Base-by-base conservation (phyloP, 1,140 invertebrate genomes). In the Saccostrea echinata region DNA sequence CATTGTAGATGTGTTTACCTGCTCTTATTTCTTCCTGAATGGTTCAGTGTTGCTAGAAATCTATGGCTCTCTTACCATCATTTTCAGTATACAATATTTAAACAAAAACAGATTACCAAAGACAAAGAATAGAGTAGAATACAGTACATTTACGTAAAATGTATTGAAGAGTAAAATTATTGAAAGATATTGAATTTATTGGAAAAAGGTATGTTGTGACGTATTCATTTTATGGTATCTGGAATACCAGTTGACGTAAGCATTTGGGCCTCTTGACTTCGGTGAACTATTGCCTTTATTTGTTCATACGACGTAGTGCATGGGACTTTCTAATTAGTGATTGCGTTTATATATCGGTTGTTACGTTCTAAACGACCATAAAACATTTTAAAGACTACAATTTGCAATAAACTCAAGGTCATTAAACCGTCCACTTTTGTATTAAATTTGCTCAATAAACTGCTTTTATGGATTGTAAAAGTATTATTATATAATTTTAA, bases 131-230 rank as follows among this genome's bases (percentile, higher is more conserved):
- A 43, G 1, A 43, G 43, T 43, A 43, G 43, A 2, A 43, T 9
- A 43, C 4, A 3, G 43, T 43, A 43, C 0, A 43, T 43, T 43
- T 43, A 43, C 2, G 9, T 9, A 43, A 43, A 43, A 43, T 43
- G 43, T 43, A 16, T 61, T 21, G n/a, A 21, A 21, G 55, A 76
- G 68, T 76, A 76, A 30, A 33, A 76, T 76, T 76, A 30, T 33
- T 76, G 16, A 76, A 61, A 18, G n/a, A 30, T 76, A 76, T 76
- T 30, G 68, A 76, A 76, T 30, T 76, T 76, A 76, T 76, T 33
- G 68, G 68, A 13, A 76, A 30, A 18, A 9, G 33, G 27, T 76
- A 33, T 76, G 33, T 33, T 12, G 68, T 76, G 27, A 33, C 24
- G 68, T 30, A 33, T 76, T 30, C 13, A 30, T 76, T 76, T 76